phyloP scores from a whole-genome alignment of 2,888 invertebrate genomes.

The Rhyacophila evoluta region DNA sequence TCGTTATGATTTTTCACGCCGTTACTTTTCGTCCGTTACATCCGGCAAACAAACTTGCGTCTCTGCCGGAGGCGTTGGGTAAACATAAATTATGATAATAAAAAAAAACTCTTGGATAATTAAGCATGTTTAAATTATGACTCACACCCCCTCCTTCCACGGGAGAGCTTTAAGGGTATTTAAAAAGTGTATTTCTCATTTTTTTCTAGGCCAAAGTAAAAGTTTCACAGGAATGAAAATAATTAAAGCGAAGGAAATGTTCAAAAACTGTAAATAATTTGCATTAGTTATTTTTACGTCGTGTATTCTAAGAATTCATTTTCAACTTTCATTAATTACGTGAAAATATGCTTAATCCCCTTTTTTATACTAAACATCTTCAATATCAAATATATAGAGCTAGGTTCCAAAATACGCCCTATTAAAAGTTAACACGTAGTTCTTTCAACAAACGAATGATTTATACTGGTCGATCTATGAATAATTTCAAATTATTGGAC shows the following conservation, averaged over 20 bases:
- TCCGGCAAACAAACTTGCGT: constrained; percentile 42
- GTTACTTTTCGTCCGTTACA: constrained; percentile 41
- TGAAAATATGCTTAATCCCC: constrained; percentile 9
- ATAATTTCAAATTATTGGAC: too few species aligned
- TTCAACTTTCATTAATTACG: constrained; percentile 6
- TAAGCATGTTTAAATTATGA: constrained; percentile 36
- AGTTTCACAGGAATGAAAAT: not conserved
- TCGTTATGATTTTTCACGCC: constrained; percentile 51
- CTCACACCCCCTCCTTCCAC: not conserved
- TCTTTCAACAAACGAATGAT: too few species aligned
- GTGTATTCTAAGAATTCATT: constrained; percentile 7
- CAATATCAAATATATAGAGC: too few species aligned
- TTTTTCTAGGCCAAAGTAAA: not conserved
- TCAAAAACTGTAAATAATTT: constrained; percentile 16
- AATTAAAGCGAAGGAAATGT: constrained; percentile 19
- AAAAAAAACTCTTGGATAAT: constrained; percentile 37
- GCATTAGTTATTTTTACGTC: constrained; percentile 17
- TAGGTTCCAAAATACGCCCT: too few species aligned
- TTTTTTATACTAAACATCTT: not conserved
- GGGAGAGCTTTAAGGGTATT: not conserved
- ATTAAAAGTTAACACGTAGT: too few species aligned
- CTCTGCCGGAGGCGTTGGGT: constrained; percentile 26
- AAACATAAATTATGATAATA: constrained; percentile 42
- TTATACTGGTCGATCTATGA: too few species aligned
- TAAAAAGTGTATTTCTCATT: not conserved